Evolutionary conservation across 2,113 vertebrate genomes (phyloP).

Genomic region (Coptodon rendalli): DNA sequence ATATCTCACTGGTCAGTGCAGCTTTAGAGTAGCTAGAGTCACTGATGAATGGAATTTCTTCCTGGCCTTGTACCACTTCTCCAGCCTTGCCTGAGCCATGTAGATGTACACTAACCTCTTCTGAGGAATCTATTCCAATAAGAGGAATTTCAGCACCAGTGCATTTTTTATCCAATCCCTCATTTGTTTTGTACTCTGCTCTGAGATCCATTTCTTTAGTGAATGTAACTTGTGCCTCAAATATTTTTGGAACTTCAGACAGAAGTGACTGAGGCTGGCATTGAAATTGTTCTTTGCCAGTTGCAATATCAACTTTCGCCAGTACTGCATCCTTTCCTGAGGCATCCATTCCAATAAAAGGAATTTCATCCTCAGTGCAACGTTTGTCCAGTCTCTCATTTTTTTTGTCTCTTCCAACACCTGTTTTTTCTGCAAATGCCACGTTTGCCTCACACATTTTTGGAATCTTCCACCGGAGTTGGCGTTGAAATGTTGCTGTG

Average conservation of each 20-base stretch:
- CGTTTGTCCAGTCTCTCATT: neutral
- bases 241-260: neutral
- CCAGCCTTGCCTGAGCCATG: neutral
- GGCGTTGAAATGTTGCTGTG: neutral
- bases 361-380: neutral
- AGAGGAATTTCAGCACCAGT: neutral
- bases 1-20: neutral
- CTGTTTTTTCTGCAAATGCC: neutral
- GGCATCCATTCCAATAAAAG: conserved; percentile 1
- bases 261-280: neutral
- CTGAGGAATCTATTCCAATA: neutral
- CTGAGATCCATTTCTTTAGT: neutral
- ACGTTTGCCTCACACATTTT: neutral
- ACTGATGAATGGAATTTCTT: neutral
- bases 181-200: neutral
- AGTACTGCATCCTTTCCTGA: neutral
- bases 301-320: neutral
- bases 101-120: neutral
- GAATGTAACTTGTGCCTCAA: neutral
- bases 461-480: neutral
- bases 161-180: neutral
- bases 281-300: neutral
- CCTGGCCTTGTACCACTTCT: neutral
- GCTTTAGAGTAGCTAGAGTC: neutral
- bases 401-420: neutral